Base-by-base conservation (phyloP, 2,888 invertebrate species). In the Thymelicus acteon region DNA sequence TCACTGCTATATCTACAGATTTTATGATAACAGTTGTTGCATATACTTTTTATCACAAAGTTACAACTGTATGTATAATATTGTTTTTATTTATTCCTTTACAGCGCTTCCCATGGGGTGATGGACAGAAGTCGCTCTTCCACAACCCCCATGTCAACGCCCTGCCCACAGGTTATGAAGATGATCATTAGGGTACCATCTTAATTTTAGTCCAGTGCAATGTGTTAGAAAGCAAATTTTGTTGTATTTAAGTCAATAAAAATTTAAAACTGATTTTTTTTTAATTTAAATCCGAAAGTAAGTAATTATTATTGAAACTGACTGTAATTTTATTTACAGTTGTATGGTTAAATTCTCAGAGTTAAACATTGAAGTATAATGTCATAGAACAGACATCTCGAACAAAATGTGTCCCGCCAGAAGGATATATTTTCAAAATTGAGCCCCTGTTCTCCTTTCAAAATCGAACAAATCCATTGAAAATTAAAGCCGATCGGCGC, bases 21-120 rank as follows among this genome's bases (percentile, higher is more conserved):
- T 19, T 19, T 19, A 19, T 1, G 19, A 19, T 19, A 19, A 19
- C 19, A 19, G 19, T 19, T 8, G 40, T 40, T 40, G 40, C 40
- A 40, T 0, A 7, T 40, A 8, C 2, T 44, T 12, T 44, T 44
- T 12, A 31, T 31, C 12, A 44, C 12, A 12, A 44, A 44, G 12
- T 44, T 44, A 44, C 0, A 44, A 44, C 44, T 44, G 8, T 44
- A 44, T 44, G 12, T 10, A 67, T 39, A 39, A 39, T 6, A 31
- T 65, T 62, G n/a, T 60, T 49, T 60, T 60, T 44, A 31, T 37
- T 68, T 60, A 69, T 47, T 67, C 48, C 58, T 47, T 94, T 94
- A 54, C 92, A 96, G 96, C 95, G 96, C 76, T 98, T 98, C 95
- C 98, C 98, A 69, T 98, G 98, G 98, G 98, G 98, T 78, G 98